Conservation (phyloP, 1,140 invertebrate genomes). For the Leptinotarsa undecemlineata region DNA sequence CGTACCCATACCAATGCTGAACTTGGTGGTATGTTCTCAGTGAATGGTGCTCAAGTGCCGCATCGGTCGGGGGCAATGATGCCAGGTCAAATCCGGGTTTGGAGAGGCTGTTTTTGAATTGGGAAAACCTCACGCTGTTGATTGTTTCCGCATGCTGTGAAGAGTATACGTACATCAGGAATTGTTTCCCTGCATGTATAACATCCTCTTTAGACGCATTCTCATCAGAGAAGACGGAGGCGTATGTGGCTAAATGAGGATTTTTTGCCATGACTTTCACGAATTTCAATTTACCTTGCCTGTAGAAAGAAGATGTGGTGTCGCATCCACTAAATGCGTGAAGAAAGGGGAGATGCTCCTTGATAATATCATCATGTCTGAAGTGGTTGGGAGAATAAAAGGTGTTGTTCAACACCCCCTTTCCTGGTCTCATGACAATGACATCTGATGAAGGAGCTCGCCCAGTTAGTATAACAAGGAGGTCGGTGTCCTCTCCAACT, state of each 20-base stretch:
- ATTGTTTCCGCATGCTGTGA: too few relatives aligned
- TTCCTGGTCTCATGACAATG: not conserved
- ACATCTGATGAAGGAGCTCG: not conserved
- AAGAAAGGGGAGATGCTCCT: conserved; percentile 27
- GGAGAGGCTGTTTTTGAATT: too few relatives aligned
- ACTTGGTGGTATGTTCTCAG: too few relatives aligned
- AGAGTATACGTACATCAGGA: too few relatives aligned
- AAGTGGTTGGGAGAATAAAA: conserved; percentile 40
- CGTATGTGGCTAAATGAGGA: too few relatives aligned
- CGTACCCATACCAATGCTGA: not conserved
- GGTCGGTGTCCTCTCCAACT: not conserved
- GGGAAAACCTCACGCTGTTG: too few relatives aligned
- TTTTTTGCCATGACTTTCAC: not conserved
- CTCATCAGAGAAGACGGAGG: too few relatives aligned
- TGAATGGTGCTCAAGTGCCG: too few relatives aligned
- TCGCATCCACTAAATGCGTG: conserved; percentile 17
- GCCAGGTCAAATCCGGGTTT: too few relatives aligned
- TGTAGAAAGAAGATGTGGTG: conserved; percentile 22
- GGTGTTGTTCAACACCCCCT: conserved; percentile 23
- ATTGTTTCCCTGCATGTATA: too few relatives aligned
- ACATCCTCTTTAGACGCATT: too few relatives aligned
- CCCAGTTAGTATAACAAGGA: not conserved
- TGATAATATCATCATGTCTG: conserved; percentile 13
- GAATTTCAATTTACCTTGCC: conserved; percentile 20
- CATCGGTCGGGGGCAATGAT: too few relatives aligned